Base-by-base conservation (phyloP, 2,888 invertebrate species). In the Eledone cirrhosa region DNA sequence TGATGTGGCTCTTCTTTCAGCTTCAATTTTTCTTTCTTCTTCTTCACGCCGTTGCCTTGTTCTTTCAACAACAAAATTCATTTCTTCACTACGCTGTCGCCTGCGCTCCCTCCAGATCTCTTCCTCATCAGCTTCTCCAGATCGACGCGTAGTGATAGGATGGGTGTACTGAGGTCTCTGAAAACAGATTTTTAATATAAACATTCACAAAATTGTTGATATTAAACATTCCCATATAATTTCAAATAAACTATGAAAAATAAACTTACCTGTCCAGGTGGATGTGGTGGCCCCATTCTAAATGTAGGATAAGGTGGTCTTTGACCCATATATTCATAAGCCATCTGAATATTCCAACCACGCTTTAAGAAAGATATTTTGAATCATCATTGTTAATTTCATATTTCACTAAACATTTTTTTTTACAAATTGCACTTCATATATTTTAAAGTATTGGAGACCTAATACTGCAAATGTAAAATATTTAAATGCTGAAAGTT, bases 11-110 rank as follows among this genome's bases (percentile, higher is more conserved):
- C 93, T 94, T 69, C 88, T 81, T 65, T 89, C 88, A 8, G 84
- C 81, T 76, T 89, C 89, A 78, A 88, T 87, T 59, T 84, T 84
- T 80, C 96, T 94, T 87, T 97, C 96, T 88, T 96, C 97, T 87
- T 97, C 96, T 87, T 96, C 96, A 86, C 96, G 95, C 47, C 95
- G 93, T 88, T 95, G 95, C 48, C 89, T 94, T 0, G 96, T 96
- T 47, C 96, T 93, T 84, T 95, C 96, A 24, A 96, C 95, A 0
- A 94, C 95, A 79, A 94, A 93, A 48, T 85, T 85, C 65, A 88
- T 85, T 81, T 89, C 88, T 67, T 88, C 87, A 41, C 82, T 92
- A 48, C 85, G 83, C 85, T 94, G 94, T 82, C 94, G 93, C 80
- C 93, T 92, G 77, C 95, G 93, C 80, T 94, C 92, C 87, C 94